Evolutionary conservation across 2,797 vertebrate genomes (phyloP), one percentile per base, ranked within the genome.

Genomic region (Octomys mimax): DNA sequence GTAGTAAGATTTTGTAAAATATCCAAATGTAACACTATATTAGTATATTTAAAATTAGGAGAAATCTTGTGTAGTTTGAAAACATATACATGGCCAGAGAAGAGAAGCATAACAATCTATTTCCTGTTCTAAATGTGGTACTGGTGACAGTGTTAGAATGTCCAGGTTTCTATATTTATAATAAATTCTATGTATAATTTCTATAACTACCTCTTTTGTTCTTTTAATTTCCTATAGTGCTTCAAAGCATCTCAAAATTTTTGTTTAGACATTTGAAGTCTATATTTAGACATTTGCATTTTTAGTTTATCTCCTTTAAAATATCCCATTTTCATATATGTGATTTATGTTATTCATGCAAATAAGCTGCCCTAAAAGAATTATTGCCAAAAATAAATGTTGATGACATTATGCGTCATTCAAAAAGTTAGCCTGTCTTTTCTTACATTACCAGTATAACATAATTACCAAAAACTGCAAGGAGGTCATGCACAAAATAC

Each of bases 151-250:
- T 96, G 79, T 92, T 96, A 42, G 70, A 97, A 92, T 90, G 57
- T 96, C 80, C 62, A 95, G 42, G 85, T 92, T 91, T 96, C 46
- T 86, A 70, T 73, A 62, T 81, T 79, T 98, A 97, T 70, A 85
- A 92, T 39, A 98, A 24, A 96, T 87, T 96, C 52, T 97, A 18
- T 89, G 91, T 70, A 95, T 97, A 97, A 96, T 98, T 98, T 98
- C 78, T 87, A 57, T 78, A 96, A 97, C 86, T 96, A 91, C 49
- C 94, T 81, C 54, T 96, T 92, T 98, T 94, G 96, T 93, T 66
- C 70, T 98, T 98, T 96, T 98, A 84, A 92, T 62, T 96, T 97
- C 82, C 68, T 96, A 68, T 96, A 97, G 97, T 75, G 87, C 82
- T 95, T 95, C 42, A 96, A 87, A 97, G 54, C 22, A 98, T 80